Conservation (phyloP, 1,140 invertebrate species). For the Aricia agestis region DNA sequence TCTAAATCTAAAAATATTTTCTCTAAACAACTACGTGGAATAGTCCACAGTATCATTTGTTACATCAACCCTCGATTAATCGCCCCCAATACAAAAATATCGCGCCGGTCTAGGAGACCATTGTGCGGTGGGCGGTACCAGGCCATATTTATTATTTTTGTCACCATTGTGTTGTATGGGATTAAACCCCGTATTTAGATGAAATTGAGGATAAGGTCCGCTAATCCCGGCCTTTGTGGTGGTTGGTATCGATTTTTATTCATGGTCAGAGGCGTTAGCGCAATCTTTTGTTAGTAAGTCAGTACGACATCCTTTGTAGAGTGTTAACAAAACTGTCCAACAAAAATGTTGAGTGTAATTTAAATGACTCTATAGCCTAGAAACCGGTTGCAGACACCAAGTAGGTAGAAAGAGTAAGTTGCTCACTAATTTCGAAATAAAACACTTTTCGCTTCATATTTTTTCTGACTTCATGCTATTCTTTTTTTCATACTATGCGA, state of each 20-base stretch:
- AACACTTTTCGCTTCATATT: no score
- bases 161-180: constrained; percentile 62
- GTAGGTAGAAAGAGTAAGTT: no score
- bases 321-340: neutral
- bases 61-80: constrained; percentile 57
- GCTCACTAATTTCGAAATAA: no score
- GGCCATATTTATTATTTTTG: constrained; percentile 73
- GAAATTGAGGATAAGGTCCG: constrained; percentile 69
- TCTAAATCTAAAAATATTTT: constrained; percentile 16
- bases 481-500: no score
- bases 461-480: no score
- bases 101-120: constrained; percentile 44
- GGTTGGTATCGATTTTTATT: constrained; percentile 56
- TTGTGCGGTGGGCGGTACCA: constrained; percentile 53
- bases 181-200: constrained; percentile 72
- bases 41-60: constrained; percentile 59
- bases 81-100: constrained; percentile 62
- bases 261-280: constrained; percentile 23
- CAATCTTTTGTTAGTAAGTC: neutral
- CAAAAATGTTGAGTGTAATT: no score
- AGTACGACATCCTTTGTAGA: neutral
- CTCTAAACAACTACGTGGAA: constrained; percentile 28
- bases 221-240: constrained; percentile 60
- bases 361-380: no score
- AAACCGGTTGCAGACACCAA: no score